Evolutionary conservation across 2,888 invertebrate genomes (phyloP).

Genomic region (Hirtodrosophila trivittata): DNA sequence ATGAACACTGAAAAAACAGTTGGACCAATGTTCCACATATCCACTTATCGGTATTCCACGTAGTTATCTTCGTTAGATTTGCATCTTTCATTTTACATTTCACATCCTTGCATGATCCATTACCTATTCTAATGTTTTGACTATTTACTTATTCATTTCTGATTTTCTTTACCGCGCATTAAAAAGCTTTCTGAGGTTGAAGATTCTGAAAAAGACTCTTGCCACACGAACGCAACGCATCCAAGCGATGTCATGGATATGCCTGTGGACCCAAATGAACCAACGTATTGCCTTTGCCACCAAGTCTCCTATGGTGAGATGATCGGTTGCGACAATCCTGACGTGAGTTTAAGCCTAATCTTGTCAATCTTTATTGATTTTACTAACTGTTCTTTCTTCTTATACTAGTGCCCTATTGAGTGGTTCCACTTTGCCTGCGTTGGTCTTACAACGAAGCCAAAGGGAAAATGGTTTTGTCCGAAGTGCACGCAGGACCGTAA

Average conservation of each 20-base stretch:
- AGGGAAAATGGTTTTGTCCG: slow-evolving; percentile 97
- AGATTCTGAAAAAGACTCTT: slow-evolving; percentile 86
- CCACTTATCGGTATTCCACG: no score
- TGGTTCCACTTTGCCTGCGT: slow-evolving; percentile 98
- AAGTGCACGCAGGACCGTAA: slow-evolving; percentile 93
- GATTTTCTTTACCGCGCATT: no score
- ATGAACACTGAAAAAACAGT: slow-evolving; percentile 14
- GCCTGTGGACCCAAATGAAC: slow-evolving; percentile 98
- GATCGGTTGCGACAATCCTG: slow-evolving; percentile 96
- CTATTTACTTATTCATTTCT: background rate
- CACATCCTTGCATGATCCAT: slow-evolving; percentile 44
- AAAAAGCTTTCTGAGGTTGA: slow-evolving; percentile 83
- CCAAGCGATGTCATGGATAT: slow-evolving; percentile 95
- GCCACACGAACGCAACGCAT: slow-evolving; percentile 86
- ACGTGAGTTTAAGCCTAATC: slow-evolving; percentile 80
- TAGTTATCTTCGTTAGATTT: slow-evolving; percentile 1
- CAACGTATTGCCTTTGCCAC: slow-evolving; percentile 98
- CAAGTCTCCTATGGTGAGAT: slow-evolving; percentile 98
- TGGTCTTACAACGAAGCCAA: slow-evolving; percentile 92
- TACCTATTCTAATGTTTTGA: slow-evolving; percentile 1
- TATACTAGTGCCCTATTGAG: slow-evolving; percentile 89
- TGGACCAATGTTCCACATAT: slow-evolving; percentile 1
- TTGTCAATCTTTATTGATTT: background rate
- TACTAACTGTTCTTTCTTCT: slow-evolving; percentile 13
- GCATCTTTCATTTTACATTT: slow-evolving; percentile 53